Conservation (phyloP, 2,113 vertebrate genomes). For the Chloropsis cyanopogon region DNA sequence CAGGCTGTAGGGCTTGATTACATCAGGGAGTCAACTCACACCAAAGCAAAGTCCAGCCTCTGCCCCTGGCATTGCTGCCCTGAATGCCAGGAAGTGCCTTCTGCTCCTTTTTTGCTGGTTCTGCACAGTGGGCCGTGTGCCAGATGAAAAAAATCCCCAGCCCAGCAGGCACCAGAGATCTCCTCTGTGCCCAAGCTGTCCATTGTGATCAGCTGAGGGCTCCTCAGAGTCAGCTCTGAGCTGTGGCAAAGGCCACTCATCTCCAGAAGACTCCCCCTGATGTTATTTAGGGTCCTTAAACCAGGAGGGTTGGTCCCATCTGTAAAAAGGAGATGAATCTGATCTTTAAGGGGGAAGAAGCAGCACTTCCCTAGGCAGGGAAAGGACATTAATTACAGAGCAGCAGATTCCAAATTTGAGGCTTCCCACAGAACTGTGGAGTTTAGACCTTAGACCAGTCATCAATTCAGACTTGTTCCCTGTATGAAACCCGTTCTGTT, state of each 20-base stretch:
- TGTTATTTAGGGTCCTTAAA: not conserved
- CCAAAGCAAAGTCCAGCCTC: constrained; percentile 6
- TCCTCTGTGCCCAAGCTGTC: not conserved
- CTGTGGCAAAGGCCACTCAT: not conserved
- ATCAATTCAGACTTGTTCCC: not conserved
- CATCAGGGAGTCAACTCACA: not conserved
- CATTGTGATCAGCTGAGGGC: not conserved
- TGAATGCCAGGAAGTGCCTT: not conserved
- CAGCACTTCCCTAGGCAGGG: not conserved
- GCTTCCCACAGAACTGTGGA: not conserved
- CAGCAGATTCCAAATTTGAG: not conserved
- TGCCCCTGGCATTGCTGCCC: constrained; percentile 7
- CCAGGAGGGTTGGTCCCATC: not conserved
- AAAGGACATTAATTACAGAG: not conserved
- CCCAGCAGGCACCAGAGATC: not conserved
- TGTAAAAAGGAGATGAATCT: not conserved
- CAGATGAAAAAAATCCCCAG: not conserved
- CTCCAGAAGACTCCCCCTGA: not conserved
- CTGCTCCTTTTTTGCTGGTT: not conserved
- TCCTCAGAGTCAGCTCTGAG: not conserved
- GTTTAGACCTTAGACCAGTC: not conserved
- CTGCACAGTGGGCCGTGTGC: not conserved
- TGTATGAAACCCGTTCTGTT: not conserved
- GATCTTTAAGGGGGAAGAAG: not conserved
- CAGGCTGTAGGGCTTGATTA: constrained; percentile 3